Evolutionary conservation across 2,113 vertebrate genomes (phyloP).

Genomic region (Panurus biarmicus): DNA sequence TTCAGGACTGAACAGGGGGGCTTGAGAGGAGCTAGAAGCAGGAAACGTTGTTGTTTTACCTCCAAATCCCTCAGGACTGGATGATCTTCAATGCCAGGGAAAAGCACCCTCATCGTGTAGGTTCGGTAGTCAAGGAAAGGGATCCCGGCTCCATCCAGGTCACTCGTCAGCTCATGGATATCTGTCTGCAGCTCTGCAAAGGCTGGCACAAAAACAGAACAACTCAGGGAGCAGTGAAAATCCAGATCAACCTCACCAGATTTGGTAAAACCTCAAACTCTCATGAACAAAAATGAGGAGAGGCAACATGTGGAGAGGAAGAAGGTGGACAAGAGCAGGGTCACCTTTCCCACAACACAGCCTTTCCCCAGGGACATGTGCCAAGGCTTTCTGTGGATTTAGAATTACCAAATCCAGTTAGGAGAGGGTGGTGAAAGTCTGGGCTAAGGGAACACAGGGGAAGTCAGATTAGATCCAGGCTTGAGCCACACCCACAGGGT

Average conservation of each 20-base stretch:
- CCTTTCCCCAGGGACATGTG: accelerated
- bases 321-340: background rate
- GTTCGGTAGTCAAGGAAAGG: slow-evolving; percentile 95
- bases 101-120: slow-evolving; percentile 97
- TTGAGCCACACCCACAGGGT: background rate
- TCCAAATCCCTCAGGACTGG: slow-evolving; percentile 93
- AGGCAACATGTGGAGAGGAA: background rate
- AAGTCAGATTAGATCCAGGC: background rate
- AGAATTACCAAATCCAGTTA: background rate
- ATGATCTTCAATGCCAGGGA: slow-evolving; percentile 96
- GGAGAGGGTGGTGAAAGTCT: background rate
- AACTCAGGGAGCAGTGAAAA: background rate
- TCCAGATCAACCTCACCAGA: background rate
- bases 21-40: background rate
- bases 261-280: background rate
- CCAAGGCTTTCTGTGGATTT: background rate
- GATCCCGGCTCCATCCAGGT: slow-evolving; percentile 92
- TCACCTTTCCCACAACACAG: background rate
- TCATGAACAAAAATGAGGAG: background rate
- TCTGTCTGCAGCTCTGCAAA: slow-evolving; percentile 98
- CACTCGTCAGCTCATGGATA: slow-evolving; percentile 94
- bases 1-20: background rate
- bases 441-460: background rate
- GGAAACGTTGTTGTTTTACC: slow-evolving; percentile 63
- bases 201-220: slow-evolving; percentile 56